Percentiles rank a stretch among this genome's conserved stretches.
These are phyloP conservation scores for Macrostomum cliftonense DNA, from an alignment of 2,888 invertebrate genomes.

Conservation along the genomic window DNA sequence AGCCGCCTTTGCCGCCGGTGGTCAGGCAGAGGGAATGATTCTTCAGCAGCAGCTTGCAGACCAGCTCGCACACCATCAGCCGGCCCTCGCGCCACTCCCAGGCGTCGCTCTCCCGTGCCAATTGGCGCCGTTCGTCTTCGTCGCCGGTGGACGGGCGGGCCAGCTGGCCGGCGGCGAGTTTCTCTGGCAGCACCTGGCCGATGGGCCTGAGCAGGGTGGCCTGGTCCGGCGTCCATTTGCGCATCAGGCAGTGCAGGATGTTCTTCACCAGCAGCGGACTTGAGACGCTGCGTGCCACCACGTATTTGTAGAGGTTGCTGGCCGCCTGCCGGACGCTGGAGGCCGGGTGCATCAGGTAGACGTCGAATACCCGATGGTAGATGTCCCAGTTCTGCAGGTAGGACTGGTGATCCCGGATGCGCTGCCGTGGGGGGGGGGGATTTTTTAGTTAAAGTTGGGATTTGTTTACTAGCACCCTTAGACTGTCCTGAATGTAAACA, in stretches of 20 bases:
- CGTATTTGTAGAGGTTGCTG: constrained; percentile 27
- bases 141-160: neutral
- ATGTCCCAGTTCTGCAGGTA: constrained; percentile 21
- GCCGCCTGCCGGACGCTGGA: constrained; percentile 32
- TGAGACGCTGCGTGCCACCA: constrained; percentile 13
- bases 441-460: constrained; percentile 19
- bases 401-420: constrained; percentile 8
- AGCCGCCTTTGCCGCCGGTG: neutral
- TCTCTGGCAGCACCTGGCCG: neutral
- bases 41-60: constrained; percentile 27
- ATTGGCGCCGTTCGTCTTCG: neutral
- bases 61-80: constrained; percentile 30
- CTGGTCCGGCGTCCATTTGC: constrained; percentile 7
- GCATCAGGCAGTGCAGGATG: constrained; percentile 6
- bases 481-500: no score
- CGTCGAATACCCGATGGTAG: constrained; percentile 22
- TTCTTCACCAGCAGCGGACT: constrained; percentile 10
- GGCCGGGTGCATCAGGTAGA: constrained; percentile 29
- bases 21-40: constrained; percentile 24
- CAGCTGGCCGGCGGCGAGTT: constrained; percentile 1
- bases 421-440: neutral
- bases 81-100: constrained; percentile 32
- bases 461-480: no score
- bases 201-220: neutral
- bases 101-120: constrained; percentile 13